Conservation (phyloP, 2,888 invertebrate species). For the Masnerella sp. region DNA sequence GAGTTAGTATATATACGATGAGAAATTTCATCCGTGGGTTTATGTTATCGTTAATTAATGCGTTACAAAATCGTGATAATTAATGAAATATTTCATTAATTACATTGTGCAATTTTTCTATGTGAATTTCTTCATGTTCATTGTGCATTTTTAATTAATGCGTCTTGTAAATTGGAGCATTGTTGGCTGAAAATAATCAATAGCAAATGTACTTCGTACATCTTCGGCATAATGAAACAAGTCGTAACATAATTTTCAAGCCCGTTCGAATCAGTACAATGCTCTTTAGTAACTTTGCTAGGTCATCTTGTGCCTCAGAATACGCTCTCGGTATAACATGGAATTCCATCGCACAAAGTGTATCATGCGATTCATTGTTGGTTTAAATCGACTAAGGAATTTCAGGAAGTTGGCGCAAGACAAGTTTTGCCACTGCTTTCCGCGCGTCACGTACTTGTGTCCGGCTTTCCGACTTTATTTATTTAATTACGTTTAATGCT, state of each 20-base stretch:
- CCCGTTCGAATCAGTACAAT: conserved; percentile 42
- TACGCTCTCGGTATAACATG: conserved; percentile 47
- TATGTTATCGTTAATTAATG: no score
- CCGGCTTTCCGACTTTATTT: conserved; percentile 40
- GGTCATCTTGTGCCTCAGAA: conserved; percentile 48
- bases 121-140: no score
- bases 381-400: conserved; percentile 52
- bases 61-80: no score
- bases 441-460: conserved; percentile 32
- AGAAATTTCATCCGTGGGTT: no score
- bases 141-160: not conserved
- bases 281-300: conserved; percentile 46
- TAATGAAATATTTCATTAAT: no score
- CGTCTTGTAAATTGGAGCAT: not conserved
- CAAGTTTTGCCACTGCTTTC: conserved; percentile 48
- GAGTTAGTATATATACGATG: no score
- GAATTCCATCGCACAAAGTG: conserved; percentile 53
- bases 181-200: conserved; percentile 1
- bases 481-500: conserved; percentile 50
- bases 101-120: no score
- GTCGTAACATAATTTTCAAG: conserved; percentile 37
- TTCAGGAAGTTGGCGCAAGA: conserved; percentile 43
- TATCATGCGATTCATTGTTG: conserved; percentile 52
- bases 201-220: not conserved
- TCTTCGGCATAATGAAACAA: conserved; percentile 26